Percentiles rank a stretch among this genome's conserved stretches.
phyloP scores from a whole-genome alignment of 2,888 invertebrate genomes.

The Desoria tigrina region DNA sequence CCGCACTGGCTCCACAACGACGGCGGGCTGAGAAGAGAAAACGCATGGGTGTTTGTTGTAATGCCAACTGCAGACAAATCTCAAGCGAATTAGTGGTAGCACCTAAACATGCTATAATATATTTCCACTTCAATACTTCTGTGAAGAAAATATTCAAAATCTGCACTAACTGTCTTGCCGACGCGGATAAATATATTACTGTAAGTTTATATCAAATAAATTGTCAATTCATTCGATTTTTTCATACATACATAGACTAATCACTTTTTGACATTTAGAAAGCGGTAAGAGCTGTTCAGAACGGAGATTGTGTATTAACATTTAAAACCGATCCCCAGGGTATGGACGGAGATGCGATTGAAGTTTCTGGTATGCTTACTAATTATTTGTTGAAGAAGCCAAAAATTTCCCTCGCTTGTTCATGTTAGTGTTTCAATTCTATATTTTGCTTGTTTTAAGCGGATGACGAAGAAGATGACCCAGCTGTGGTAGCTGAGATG shows the following conservation, averaged over 20 bases:
- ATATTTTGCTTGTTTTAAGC: slow-evolving; percentile 49
- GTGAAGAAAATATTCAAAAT: slow-evolving; percentile 24
- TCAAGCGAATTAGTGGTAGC: slow-evolving; percentile 4
- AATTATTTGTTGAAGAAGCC: too few species aligned
- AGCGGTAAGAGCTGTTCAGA: slow-evolving; percentile 6
- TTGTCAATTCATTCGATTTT: background rate
- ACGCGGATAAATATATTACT: slow-evolving; percentile 28
- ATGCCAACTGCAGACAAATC: background rate
- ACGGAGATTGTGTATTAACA: slow-evolving; percentile 15
- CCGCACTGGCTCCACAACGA: slow-evolving; percentile 2
- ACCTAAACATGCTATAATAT: slow-evolving; percentile 4
- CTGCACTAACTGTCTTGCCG: slow-evolving; percentile 24
- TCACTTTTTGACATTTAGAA: slow-evolving; percentile 24
- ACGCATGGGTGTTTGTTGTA: slow-evolving; percentile 4
- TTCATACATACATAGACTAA: background rate
- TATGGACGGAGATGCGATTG: slow-evolving; percentile 60
- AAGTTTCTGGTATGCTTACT: slow-evolving; percentile 61
- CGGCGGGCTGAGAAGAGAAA: slow-evolving; percentile 4
- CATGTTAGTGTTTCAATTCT: too few species aligned
- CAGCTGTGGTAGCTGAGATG: slow-evolving; percentile 60
- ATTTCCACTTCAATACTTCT: slow-evolving; percentile 9
- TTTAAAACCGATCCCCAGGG: slow-evolving; percentile 44
- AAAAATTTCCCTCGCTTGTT: too few species aligned
- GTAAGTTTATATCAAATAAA: slow-evolving; percentile 18
- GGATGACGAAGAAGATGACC: slow-evolving; percentile 59